Conservation (phyloP, 2,113 vertebrate species). For the Paracanthobrama guichenoti region DNA sequence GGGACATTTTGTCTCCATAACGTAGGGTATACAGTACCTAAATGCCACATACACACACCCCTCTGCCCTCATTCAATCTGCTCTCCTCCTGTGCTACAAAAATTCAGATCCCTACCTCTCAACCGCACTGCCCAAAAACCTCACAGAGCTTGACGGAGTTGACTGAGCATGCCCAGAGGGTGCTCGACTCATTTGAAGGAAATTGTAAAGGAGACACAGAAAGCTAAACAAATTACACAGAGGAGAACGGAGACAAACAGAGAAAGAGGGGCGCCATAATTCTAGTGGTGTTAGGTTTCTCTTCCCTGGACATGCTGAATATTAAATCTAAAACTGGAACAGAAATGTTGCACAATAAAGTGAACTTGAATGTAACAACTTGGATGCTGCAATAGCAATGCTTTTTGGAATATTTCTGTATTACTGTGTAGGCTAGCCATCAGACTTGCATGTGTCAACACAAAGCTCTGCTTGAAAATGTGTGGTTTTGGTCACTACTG, state of each 20-base stretch:
- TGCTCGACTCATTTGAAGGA: conserved; percentile 54
- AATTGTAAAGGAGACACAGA: conserved; percentile 66
- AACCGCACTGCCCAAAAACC: conserved; percentile 48
- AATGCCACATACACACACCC: neutral
- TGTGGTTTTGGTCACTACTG: neutral
- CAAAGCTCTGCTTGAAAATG: neutral
- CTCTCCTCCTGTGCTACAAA: neutral
- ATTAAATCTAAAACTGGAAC: conserved; percentile 54
- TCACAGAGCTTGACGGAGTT: conserved; percentile 34
- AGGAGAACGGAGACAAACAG: conserved; percentile 48
- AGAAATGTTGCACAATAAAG: conserved; percentile 57
- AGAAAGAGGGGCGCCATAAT: conserved; percentile 51
- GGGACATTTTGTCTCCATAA: too few species aligned
- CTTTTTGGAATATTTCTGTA: conserved; percentile 38
- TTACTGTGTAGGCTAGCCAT: neutral
- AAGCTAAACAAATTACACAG: conserved; percentile 68
- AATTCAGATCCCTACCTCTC: neutral
- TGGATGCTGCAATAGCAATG: conserved; percentile 14
- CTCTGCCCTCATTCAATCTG: neutral
- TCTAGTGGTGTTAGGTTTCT: conserved; percentile 46
- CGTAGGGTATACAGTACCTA: too few species aligned
- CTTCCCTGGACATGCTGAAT: conserved; percentile 56
- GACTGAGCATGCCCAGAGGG: conserved; percentile 56
- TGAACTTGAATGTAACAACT: conserved; percentile 12
- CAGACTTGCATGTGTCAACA: neutral